Percentiles rank a stretch among this genome's conserved stretches.
Conservation (phyloP, 2,888 invertebrate species). For the Chalcis sispes region DNA sequence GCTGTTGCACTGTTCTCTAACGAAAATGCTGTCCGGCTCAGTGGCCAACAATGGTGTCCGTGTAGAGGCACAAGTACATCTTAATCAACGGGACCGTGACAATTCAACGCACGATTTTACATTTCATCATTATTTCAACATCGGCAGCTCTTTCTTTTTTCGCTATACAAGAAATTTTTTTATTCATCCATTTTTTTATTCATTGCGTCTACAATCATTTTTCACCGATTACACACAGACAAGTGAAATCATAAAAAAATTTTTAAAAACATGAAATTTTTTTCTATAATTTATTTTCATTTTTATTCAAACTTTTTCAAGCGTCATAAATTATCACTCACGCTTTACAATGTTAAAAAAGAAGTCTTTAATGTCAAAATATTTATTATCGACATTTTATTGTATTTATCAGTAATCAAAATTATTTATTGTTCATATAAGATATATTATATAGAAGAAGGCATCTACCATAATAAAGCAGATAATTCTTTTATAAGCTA, state of each 20-base stretch:
- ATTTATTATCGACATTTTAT: constrained; percentile 9
- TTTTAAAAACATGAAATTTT: constrained; percentile 9
- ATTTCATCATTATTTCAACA: constrained; percentile 48
- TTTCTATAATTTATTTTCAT: constrained; percentile 20
- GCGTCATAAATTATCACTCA: too few relatives aligned
- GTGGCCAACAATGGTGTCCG: constrained; percentile 35
- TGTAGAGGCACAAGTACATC: constrained; percentile 42
- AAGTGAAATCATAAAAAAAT: constrained; percentile 54
- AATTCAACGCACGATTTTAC: constrained; percentile 46
- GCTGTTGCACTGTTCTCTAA: constrained; percentile 86
- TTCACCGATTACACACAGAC: constrained; percentile 50
- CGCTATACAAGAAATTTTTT: constrained; percentile 22
- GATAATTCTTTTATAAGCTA: constrained; percentile 17
- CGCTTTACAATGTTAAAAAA: constrained; percentile 12
- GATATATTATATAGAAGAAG: constrained; percentile 19
- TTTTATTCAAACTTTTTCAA: neutral
- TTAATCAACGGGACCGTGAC: constrained; percentile 47
- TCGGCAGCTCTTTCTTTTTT: constrained; percentile 50
- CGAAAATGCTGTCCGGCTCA: constrained; percentile 54
- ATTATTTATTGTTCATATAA: constrained; percentile 41
- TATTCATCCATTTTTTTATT: constrained; percentile 36
- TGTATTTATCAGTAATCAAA: constrained; percentile 46
- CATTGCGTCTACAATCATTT: constrained; percentile 47
- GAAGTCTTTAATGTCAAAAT: neutral
- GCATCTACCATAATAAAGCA: constrained; percentile 6